phyloP scores from a whole-genome alignment of 2,888 invertebrate genomes.

The Copidosoma aretas region DNA sequence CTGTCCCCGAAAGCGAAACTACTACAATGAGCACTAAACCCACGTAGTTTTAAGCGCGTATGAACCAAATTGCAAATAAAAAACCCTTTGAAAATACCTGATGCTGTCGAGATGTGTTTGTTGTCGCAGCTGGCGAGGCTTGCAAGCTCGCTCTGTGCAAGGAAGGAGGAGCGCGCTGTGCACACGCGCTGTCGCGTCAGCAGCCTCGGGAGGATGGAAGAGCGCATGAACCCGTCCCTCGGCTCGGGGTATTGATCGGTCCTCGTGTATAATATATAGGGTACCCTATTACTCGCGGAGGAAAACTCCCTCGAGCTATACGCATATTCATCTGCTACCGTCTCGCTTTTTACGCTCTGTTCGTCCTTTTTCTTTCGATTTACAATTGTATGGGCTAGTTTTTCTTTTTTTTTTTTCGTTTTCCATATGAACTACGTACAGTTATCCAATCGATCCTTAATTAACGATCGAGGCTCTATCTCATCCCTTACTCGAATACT shows the following conservation, averaged over 20 bases:
- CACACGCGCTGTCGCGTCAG: conserved; percentile 12
- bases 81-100: too few relatives aligned
- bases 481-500: background rate
- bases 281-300: background rate
- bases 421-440: too few relatives aligned
- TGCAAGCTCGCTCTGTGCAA: background rate
- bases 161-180: background rate
- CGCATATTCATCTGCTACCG: too few relatives aligned
- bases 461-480: background rate
- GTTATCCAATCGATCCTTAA: background rate
- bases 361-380: background rate
- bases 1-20: too few relatives aligned
- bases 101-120: background rate
- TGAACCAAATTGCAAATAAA: too few relatives aligned
- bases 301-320: background rate
- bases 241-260: conserved; percentile 22
- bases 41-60: too few relatives aligned
- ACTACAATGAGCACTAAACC: too few relatives aligned
- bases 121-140: background rate
- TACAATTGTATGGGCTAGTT: too few relatives aligned
- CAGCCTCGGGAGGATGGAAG: conserved; percentile 3
- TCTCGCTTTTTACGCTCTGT: background rate
- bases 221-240: conserved; percentile 25
- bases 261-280: background rate
- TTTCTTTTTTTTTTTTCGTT: too few relatives aligned